Percentiles rank a stretch among this genome's conserved stretches.
Evolutionary conservation across 2,797 vertebrate species (phyloP).

Genomic region (Eulemur rubriventer): DNA sequence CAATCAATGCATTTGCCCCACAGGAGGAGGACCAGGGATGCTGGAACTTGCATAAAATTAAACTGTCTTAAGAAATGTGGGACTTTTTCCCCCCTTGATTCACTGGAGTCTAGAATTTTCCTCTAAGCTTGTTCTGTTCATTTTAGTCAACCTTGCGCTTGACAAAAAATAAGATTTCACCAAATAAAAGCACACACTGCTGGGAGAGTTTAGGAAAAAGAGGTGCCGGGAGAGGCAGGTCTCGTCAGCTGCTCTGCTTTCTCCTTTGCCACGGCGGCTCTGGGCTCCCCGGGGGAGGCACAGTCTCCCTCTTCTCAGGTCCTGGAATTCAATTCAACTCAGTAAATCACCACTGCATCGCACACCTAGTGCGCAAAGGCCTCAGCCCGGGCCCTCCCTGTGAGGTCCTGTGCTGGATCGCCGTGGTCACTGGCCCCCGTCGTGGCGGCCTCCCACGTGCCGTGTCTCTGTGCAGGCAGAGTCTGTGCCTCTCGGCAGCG

Average conservation of each 20-base stretch:
- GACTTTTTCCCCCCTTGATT: not conserved
- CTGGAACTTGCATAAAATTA: rapidly evolving
- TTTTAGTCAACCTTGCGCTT: not conserved
- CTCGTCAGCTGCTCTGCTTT: rapidly evolving
- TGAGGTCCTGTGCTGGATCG: rapidly evolving
- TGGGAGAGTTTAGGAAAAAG: rapidly evolving
- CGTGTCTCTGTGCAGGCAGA: rapidly evolving
- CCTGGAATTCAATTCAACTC: not conserved
- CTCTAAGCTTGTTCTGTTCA: not conserved
- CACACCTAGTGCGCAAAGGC: not conserved
- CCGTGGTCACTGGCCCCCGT: rapidly evolving
- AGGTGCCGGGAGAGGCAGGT: rapidly evolving
- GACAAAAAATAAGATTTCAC: not conserved
- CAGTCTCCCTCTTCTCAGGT: not conserved
- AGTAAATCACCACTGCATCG: not conserved
- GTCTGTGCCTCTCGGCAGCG: rapidly evolving
- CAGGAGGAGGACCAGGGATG: rapidly evolving
- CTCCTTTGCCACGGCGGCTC: rapidly evolving
- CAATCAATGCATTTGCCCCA: not conserved
- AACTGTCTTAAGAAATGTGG: not conserved
- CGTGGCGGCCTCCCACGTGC: not conserved
- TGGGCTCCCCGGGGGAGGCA: not conserved
- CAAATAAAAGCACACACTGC: rapidly evolving
- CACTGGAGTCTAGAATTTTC: not conserved
- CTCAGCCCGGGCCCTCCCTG: rapidly evolving